These are phyloP conservation scores for Heterocephalus glaber DNA, from an alignment of 2,113 vertebrate species.

Conservation along the genomic window DNA sequence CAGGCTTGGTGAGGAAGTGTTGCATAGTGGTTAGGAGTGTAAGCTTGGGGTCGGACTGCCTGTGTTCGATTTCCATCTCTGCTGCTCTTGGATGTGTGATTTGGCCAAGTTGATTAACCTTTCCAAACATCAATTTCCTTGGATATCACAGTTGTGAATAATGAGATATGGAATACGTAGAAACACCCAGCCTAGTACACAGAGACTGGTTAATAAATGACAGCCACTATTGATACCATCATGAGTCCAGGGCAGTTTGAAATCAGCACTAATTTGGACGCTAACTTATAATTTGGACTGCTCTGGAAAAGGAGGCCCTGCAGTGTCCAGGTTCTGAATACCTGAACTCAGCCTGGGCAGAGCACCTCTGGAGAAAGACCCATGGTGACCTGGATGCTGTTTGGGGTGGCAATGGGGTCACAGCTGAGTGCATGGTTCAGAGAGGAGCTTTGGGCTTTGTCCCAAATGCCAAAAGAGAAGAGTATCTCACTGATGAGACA, in stretches of 20 bases:
- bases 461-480: neutral
- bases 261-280: neutral
- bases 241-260: neutral
- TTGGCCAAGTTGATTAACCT: neutral
- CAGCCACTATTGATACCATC: neutral
- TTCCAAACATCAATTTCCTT: neutral
- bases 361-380: neutral
- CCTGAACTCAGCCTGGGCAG: neutral
- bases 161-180: neutral
- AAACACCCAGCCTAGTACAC: neutral
- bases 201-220: neutral
- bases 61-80: neutral
- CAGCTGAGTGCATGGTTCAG: neutral
- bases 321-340: neutral
- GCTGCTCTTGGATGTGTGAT: neutral
- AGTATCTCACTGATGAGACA: neutral
- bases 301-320: neutral
- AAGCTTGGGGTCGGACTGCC: neutral
- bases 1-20: neutral
- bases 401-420: neutral
- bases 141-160: neutral
- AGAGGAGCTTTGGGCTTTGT: neutral
- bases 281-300: neutral
- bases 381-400: neutral
- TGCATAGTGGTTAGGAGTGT: neutral